Percentiles rank a stretch among this genome's conserved stretches.
phyloP scores from a whole-genome alignment of 2,113 vertebrate genomes.

The Himantopus leucocephalus region DNA sequence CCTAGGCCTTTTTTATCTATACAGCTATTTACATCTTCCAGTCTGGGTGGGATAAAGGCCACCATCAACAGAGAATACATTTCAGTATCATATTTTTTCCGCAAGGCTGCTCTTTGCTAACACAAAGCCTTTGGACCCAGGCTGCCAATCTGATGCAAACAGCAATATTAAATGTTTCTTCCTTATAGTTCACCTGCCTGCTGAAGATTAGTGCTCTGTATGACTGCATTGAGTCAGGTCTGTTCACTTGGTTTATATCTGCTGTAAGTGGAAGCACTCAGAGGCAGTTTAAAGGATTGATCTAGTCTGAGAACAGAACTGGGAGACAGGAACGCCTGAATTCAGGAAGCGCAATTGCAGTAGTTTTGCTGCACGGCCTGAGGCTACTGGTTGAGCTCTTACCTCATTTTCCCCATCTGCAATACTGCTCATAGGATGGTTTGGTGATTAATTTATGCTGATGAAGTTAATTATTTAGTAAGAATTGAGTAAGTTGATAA shows the following conservation, averaged over 20 bases:
- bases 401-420: neutral
- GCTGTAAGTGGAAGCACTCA: neutral
- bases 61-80: neutral
- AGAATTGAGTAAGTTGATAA: neutral
- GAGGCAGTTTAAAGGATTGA: neutral
- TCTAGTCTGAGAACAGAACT: neutral
- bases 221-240: neutral
- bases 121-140: neutral
- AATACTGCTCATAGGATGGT: neutral
- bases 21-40: neutral
- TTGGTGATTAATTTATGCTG: constrained; percentile 22
- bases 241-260: neutral
- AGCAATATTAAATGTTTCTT: neutral
- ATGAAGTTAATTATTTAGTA: constrained; percentile 4
- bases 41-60: neutral
- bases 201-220: neutral
- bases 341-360: neutral
- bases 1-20: neutral
- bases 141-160: neutral
- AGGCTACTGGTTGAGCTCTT: neutral
- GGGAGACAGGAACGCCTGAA: neutral
- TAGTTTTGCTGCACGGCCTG: neutral
- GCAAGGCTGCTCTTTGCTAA: neutral
- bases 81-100: neutral
- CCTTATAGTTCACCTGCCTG: neutral